Conservation (phyloP, 2,113 vertebrate genomes). For the Leptosomus discolor region DNA sequence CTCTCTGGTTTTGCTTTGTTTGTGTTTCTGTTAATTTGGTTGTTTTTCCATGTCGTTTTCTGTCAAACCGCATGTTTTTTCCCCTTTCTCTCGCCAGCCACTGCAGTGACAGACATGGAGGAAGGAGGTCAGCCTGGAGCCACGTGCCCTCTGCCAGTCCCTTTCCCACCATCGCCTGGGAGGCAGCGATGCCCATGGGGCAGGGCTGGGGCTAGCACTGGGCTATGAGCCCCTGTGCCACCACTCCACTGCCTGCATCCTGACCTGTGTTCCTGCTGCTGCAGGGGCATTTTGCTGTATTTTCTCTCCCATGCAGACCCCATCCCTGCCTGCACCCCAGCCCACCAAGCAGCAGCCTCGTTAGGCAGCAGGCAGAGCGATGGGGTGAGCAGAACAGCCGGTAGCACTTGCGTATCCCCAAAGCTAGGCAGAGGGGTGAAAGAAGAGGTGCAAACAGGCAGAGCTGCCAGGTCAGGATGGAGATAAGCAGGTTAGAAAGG, state of each 20-base stretch:
- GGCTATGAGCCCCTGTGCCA: rapidly evolving
- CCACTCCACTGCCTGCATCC: rapidly evolving
- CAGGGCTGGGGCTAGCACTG: background rate
- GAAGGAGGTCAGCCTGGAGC: background rate
- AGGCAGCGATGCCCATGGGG: background rate
- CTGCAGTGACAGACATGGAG: conserved; percentile 55
- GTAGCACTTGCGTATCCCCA: background rate
- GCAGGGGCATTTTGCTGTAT: background rate
- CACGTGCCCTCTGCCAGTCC: background rate
- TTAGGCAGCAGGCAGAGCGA: background rate
- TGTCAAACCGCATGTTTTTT: conserved; percentile 79
- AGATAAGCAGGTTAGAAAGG: background rate
- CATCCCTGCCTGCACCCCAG: background rate
- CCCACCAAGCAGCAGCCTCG: background rate
- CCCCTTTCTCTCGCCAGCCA: conserved; percentile 72
- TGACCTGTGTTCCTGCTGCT: background rate
- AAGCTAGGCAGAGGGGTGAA: background rate
- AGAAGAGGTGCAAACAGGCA: background rate
- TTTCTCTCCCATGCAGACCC: background rate
- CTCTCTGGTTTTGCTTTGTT: conserved; percentile 70
- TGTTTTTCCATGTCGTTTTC: conserved; percentile 80
- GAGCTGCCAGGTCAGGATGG: rapidly evolving
- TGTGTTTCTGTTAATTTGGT: conserved; percentile 79
- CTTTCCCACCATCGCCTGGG: background rate
- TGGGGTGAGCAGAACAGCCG: background rate